phyloP scores from a whole-genome alignment of 2,797 vertebrate species.

The Diceros bicornis region DNA sequence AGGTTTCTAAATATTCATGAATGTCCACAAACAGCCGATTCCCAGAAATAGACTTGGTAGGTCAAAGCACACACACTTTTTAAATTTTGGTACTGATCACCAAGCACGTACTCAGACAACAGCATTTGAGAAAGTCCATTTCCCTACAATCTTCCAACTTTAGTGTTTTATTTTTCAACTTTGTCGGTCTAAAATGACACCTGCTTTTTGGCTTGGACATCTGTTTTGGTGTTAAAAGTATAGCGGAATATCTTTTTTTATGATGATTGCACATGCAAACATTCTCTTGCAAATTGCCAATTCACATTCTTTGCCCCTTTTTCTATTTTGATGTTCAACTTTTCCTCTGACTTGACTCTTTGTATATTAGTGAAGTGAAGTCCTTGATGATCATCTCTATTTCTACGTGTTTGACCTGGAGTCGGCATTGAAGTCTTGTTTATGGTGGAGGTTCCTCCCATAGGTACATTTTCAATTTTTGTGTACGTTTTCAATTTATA shows the following conservation, averaged over 20 bases:
- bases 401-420: background rate
- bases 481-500: background rate
- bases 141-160: background rate
- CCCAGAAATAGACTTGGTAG: background rate
- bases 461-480: background rate
- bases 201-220: too few species aligned
- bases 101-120: background rate
- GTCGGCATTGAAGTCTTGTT: background rate
- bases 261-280: rapidly evolving
- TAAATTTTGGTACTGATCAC: background rate
- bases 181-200: rapidly evolving
- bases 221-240: background rate
- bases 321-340: background rate
- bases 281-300: background rate
- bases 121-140: background rate
- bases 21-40: too few species aligned
- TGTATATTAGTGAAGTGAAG: too few species aligned
- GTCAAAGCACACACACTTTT: background rate
- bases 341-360: background rate
- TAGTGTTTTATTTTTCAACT: too few species aligned
- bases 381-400: background rate
- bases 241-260: background rate
- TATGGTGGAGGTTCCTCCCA: background rate
- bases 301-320: rapidly evolving
- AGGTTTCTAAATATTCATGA: background rate